Conservation (phyloP, 1,140 invertebrate species). For the Microvelia longipes region DNA sequence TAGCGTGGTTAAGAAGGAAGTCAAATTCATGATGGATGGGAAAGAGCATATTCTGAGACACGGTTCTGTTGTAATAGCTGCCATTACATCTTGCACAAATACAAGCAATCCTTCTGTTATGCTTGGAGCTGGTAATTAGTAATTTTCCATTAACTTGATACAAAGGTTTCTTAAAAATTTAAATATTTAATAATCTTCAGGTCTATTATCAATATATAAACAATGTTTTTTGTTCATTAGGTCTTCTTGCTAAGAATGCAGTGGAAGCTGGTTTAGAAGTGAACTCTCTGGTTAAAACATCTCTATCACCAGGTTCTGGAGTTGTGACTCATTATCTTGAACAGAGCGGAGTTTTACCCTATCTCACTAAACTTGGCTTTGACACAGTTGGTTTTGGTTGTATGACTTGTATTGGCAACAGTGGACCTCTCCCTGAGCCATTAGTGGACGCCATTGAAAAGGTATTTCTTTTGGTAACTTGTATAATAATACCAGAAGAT, state of each 20-base stretch:
- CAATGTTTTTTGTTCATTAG: conserved; percentile 31
- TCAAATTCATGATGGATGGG: conserved; percentile 64
- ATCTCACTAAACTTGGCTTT: conserved; percentile 77
- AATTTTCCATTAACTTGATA: too few relatives aligned
- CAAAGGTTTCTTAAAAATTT: too few relatives aligned
- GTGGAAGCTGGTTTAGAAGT: conserved; percentile 79
- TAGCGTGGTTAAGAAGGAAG: conserved; percentile 45
- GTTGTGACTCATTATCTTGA: conserved; percentile 93
- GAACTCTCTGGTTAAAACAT: conserved; percentile 89
- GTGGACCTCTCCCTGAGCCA: conserved; percentile 79
- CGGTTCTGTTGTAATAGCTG: conserved; percentile 90
- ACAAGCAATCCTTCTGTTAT: conserved; percentile 96
- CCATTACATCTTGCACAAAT: conserved; percentile 96
- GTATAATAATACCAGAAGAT: not conserved
- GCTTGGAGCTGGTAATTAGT: conserved; percentile 63
- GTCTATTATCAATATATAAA: not conserved
- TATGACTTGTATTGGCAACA: conserved; percentile 98
- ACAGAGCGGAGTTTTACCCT: conserved; percentile 74
- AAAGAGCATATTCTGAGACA: conserved; percentile 71
- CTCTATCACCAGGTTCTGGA: conserved; percentile 87
- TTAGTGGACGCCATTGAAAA: conserved; percentile 88
- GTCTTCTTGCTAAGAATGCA: conserved; percentile 86
- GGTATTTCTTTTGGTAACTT: too few relatives aligned
- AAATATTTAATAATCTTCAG: too few relatives aligned
- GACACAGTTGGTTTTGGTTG: conserved; percentile 91